Conservation (phyloP, 2,113 vertebrate genomes). For the Myxocyprinus asiaticus region DNA sequence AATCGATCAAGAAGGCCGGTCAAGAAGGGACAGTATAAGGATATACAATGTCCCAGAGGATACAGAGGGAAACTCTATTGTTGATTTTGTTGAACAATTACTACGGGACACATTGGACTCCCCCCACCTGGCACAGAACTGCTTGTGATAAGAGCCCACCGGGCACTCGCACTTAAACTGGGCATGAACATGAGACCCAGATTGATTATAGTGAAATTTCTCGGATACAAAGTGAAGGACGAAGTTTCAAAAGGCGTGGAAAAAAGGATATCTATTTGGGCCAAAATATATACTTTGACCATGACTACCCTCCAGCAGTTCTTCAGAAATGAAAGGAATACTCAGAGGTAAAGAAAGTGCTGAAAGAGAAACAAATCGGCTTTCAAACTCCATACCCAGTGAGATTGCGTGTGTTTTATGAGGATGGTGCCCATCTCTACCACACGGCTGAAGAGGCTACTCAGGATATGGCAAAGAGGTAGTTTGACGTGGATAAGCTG, state of each 20-base stretch:
- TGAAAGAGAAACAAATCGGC: background rate
- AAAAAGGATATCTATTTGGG: background rate
- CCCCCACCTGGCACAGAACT: no score
- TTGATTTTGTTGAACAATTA: no score
- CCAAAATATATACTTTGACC: background rate
- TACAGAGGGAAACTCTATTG: no score
- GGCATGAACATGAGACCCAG: background rate
- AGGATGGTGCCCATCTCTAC: background rate
- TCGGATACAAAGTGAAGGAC: background rate
- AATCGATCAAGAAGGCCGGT: background rate
- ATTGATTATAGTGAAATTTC: background rate
- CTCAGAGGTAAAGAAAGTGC: background rate
- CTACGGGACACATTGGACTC: no score
- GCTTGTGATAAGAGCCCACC: background rate
- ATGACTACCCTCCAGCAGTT: background rate
- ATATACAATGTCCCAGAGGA: background rate
- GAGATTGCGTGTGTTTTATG: no score
- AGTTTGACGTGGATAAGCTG: background rate
- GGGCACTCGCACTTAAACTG: no score
- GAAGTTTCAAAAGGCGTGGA: background rate
- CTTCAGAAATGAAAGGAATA: slow-evolving; percentile 2
- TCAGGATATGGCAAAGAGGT: background rate
- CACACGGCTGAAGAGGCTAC: background rate
- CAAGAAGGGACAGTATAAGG: no score
- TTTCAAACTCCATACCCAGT: background rate